A percentile compares a stretch with the other conserved stretches of the same genome.
These are phyloP conservation scores for Bryconaethiops microstoma DNA, from an alignment of 2,797 vertebrate genomes.

Conservation along the genomic window DNA sequence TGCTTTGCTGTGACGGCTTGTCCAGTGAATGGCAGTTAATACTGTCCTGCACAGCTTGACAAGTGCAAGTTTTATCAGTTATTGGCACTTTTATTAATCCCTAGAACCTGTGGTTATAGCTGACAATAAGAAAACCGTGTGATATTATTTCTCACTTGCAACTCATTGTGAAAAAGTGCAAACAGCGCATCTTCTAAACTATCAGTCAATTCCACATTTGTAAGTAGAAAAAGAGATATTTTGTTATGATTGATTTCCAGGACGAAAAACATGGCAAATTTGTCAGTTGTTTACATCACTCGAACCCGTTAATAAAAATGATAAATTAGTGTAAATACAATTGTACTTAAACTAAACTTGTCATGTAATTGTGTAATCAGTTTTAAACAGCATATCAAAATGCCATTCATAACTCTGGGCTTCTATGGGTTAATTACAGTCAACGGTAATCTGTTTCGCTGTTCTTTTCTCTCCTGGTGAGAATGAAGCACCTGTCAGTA, in stretches of 20 bases:
- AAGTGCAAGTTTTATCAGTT: neutral
- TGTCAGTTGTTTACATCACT: too few species aligned
- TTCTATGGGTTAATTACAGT: neutral
- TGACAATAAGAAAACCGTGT: neutral
- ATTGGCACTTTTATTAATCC: neutral
- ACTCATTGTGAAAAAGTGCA: neutral
- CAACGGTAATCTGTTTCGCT: neutral
- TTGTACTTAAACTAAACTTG: neutral
- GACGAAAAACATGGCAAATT: too few species aligned
- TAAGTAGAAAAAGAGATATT: neutral
- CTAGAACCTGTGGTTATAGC: neutral
- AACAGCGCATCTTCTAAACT: neutral
- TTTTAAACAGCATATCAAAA: neutral
- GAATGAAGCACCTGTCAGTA: neutral
- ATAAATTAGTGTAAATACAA: neutral
- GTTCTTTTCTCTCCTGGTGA: neutral
- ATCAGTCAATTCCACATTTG: neutral
- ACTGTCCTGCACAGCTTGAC: neutral
- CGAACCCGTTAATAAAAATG: neutral
- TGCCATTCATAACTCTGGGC: neutral
- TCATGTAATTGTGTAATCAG: neutral
- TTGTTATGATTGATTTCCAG: neutral
- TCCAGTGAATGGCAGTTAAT: neutral
- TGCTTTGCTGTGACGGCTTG: neutral
- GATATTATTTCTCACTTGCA: neutral